phyloP scores from a whole-genome alignment of 2,888 invertebrate genomes.

The Phengaris arion region DNA sequence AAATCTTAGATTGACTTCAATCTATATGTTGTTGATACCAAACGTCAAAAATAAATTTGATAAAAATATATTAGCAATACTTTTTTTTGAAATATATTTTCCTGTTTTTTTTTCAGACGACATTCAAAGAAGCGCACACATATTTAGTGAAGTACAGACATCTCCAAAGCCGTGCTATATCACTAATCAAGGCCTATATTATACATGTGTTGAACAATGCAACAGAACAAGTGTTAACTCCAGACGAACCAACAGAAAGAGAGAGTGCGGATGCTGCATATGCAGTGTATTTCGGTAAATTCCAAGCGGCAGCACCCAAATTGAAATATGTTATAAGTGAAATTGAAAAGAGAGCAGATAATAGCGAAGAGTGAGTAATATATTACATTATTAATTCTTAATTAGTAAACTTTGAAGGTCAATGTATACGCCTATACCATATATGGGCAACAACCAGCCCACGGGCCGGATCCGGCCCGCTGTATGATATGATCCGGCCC shows the following conservation, averaged over 20 bases:
- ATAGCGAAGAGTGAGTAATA: conserved; percentile 84
- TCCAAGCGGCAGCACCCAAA: conserved; percentile 94
- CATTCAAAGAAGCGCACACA: conserved; percentile 90
- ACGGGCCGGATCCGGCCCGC: no score
- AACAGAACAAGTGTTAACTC: conserved; percentile 84
- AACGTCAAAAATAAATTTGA: no score
- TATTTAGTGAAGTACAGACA: conserved; percentile 92
- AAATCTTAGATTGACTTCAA: no score
- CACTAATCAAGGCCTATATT: conserved; percentile 88
- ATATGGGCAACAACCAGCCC: no score
- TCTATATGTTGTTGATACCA: no score
- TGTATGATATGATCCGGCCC: no score
- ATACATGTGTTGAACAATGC: conserved; percentile 87
- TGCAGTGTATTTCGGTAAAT: conserved; percentile 95
- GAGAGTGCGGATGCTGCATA: conserved; percentile 83
- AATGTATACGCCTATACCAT: no score
- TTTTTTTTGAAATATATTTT: conserved; percentile 25
- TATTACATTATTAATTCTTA: background rate
- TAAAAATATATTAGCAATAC: no score
- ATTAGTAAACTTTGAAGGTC: no score
- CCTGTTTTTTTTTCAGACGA: conserved; percentile 76
- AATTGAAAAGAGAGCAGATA: conserved; percentile 87
- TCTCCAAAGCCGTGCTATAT: conserved; percentile 88
- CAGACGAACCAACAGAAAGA: conserved; percentile 55
- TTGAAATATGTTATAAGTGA: conserved; percentile 89